Evolutionary conservation across 2,113 vertebrate species (phyloP), one percentile per base, ranked within the genome.

Genomic region (Gnathonemus echidnorhynchus): DNA sequence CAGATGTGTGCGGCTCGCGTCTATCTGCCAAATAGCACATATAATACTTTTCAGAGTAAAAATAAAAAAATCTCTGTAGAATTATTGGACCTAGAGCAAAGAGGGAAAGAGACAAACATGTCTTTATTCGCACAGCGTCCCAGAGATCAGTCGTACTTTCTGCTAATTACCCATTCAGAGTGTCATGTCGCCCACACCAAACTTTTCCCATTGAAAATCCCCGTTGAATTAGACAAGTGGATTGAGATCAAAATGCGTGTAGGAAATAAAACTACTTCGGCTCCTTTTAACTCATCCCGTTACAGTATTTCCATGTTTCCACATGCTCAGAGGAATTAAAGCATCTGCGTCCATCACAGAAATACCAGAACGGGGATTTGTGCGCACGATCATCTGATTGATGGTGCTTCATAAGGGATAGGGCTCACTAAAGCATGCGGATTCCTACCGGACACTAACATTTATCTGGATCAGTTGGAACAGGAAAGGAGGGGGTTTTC

Each of bases 81-180:
- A 39, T 80, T 80, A 80, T 42, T n/a, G 50, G 49, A 27, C 50
- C 50, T 53, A 48, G 27, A 87, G 27, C 48, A 86, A 39, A 83
- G 24, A 86, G 11, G 13, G 5, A 86, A 49, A 86, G 84, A 46
- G 46, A 49, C 24, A 86, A 86, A 50, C 21, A 24, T 86, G n/a
- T 6, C n/a, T 31, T 31, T 17, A 87, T 87, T 7, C 50, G 10
- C 31, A 8, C 27, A 53, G n/a, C 50, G 31, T 39, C n/a, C 27
- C 15, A 35, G 86, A 56, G n/a, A 87, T 53, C 48, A 87, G 48
- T 87, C 86, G 1, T 35, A 53, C 19, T 27, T 27, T 87, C 50
- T 87, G 50, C 83, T 87, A 53, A 87, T 87, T 87, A 87, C 27
- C 31, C 45, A 56, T 53, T 87, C 86, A 35, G 50, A 21, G 86